A percentile compares a stretch with the other conserved stretches of the same genome.
Conservation (phyloP, 2,888 invertebrate genomes). For the Lepidocyrtinus sp. region DNA sequence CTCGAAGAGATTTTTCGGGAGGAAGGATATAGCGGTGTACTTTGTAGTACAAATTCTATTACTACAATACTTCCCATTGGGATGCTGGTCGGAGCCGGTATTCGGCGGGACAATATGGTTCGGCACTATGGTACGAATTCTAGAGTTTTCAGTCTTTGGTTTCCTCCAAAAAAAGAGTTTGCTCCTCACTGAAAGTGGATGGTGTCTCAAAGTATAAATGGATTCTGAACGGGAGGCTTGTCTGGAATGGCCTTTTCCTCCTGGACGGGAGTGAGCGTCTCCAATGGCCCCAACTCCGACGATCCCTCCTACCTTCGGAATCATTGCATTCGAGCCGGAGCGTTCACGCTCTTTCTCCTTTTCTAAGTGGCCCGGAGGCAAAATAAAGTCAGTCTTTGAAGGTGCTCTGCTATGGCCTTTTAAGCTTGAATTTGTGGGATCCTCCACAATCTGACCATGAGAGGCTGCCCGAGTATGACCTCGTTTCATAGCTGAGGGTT, state of each 20-base stretch:
- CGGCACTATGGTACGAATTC: constrained; percentile 81
- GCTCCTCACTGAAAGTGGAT: constrained; percentile 71
- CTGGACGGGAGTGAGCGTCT: constrained; percentile 71
- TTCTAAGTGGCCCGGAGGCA: constrained; percentile 89
- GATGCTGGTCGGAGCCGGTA: constrained; percentile 85
- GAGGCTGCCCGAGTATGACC: constrained; percentile 89
- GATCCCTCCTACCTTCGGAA: constrained; percentile 65
- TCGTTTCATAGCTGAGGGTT: constrained; percentile 78
- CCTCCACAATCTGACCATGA: constrained; percentile 87
- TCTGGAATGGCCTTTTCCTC: constrained; percentile 82
- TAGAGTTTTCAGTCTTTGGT: constrained; percentile 74
- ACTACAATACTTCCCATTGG: constrained; percentile 85
- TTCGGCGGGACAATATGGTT: constrained; percentile 89
- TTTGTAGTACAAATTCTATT: constrained; percentile 94
- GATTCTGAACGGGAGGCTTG: constrained; percentile 92
- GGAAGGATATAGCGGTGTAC: constrained; percentile 92
- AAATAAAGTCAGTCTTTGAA: constrained; percentile 90
- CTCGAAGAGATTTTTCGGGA: constrained; percentile 96
- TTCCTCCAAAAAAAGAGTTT: constrained; percentile 71
- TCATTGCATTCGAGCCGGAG: constrained; percentile 71
- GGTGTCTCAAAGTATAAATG: constrained; percentile 87
- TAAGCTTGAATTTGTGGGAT: constrained; percentile 72
- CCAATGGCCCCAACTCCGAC: constrained; percentile 37
- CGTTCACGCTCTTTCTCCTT: constrained; percentile 71
- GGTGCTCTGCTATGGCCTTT: constrained; percentile 86